Percentiles rank a stretch among this genome's conserved stretches.
Evolutionary conservation across 2,113 vertebrate species (phyloP).

Genomic region (Nesoenas mayeri): DNA sequence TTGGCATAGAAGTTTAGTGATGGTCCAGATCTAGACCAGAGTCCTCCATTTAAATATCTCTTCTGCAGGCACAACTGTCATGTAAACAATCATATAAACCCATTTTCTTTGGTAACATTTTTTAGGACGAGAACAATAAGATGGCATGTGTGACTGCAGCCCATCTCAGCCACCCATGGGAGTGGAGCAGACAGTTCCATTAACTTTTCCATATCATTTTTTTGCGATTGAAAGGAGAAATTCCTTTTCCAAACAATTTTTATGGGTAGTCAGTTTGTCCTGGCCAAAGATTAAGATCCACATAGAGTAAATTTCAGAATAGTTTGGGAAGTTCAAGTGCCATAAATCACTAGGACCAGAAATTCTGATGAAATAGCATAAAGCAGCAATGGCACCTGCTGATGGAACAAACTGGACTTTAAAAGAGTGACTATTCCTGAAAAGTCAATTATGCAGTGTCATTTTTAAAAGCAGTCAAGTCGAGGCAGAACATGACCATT

Average conservation of each 20-base stretch:
- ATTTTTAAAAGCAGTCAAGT: background rate
- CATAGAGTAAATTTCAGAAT: background rate
- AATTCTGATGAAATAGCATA: background rate
- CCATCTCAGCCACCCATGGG: background rate
- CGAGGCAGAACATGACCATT: background rate
- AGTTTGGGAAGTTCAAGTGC: background rate
- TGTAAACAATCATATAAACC: background rate
- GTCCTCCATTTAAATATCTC: background rate
- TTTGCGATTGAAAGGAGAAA: background rate
- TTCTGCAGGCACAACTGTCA: background rate
- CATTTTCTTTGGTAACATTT: conserved; percentile 19
- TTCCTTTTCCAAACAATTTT: background rate
- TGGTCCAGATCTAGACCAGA: background rate
- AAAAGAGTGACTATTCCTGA: background rate
- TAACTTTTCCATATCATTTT: background rate
- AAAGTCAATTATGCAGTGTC: background rate
- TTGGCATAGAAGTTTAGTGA: background rate
- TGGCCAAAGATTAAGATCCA: background rate
- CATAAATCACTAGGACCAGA: background rate
- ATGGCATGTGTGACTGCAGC: background rate
- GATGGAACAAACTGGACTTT: background rate
- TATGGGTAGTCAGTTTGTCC: background rate
- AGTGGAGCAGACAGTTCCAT: background rate
- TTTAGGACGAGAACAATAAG: conserved; percentile 35
- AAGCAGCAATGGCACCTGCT: background rate